Conservation (phyloP, 2,888 invertebrate species). For the Escarpia spicata region DNA sequence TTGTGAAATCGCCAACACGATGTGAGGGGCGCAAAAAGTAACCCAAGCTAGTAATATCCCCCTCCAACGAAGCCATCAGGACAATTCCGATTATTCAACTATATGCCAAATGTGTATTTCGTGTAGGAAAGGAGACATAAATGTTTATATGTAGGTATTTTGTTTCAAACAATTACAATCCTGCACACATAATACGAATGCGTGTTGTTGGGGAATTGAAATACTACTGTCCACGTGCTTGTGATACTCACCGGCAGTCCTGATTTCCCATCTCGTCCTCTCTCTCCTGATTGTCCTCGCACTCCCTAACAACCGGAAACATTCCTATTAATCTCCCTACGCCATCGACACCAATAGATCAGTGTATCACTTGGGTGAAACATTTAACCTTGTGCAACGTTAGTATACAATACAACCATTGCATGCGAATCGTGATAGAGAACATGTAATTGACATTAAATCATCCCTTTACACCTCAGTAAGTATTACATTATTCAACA, state of each 20-base stretch:
- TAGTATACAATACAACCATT: background rate
- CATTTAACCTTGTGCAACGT: background rate
- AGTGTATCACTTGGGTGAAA: background rate
- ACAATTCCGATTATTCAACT: too few species aligned
- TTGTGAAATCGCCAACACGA: too few species aligned
- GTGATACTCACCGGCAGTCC: constrained; percentile 45
- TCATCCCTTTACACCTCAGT: too few species aligned
- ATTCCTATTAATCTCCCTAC: background rate
- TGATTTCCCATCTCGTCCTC: constrained; percentile 57
- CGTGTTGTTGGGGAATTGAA: background rate
- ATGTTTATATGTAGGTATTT: background rate
- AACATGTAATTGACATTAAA: too few species aligned
- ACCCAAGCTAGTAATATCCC: too few species aligned
- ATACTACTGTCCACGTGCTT: background rate
- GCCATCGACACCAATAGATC: background rate
- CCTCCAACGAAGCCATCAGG: too few species aligned
- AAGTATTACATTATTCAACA: too few species aligned
- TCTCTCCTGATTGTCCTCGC: constrained; percentile 50
- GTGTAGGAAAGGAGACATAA: background rate
- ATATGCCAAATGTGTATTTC: too few species aligned
- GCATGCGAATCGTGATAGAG: too few species aligned
- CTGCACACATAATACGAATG: background rate
- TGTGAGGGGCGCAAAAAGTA: too few species aligned
- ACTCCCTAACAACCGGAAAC: constrained; percentile 43
- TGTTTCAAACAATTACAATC: background rate